Evolutionary conservation across 2,113 vertebrate genomes (phyloP), one percentile per base, ranked within the genome.

Genomic region (Azemiops feae): DNA sequence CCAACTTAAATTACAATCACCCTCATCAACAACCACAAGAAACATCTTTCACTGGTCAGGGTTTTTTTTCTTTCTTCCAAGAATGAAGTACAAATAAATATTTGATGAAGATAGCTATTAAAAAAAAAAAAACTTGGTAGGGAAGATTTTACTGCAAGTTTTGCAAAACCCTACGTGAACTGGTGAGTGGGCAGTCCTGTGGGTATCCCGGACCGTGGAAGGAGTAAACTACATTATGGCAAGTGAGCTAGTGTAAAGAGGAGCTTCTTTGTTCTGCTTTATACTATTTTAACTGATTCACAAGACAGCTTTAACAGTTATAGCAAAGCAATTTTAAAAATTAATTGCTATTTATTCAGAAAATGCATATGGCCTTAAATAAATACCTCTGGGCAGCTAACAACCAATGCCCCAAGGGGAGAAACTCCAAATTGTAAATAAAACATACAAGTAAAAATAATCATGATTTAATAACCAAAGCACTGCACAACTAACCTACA

Each of bases 101-200:
- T 88, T 91, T 47, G 55, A 92, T 53, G 58, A 23, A 30, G n/a
- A 54, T 30, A 54, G 30, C 55, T 53, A 39, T 64, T 57, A 30
- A 23, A 88, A 86, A 47, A 45, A n/a, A 91, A 91, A 57, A 43
- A 69, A 30, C 45, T 52, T 54, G 50, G n/a, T 55, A 87, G 43
- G 64, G 87, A 74, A 74, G 34, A 89, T 89, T 92, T 74, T 55
- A 92, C 4, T 92, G 86, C 47, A 88, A 27, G 57, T 92, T 92
- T 92, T 92, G 57, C 87, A 86, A 74, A 52, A 43, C 50, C 53
- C 87, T 89, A 23, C 30, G 50, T 57, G 45, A 47, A 89, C 52
- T n/a, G 91, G 52, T 55, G 25, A 81, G 87, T n/a, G 89, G 87
- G 27, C 3, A 43, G n/a, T 27, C 54, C 10, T 87, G 43, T 47